Evolutionary conservation across 2,797 vertebrate genomes (phyloP).

Genomic region (Tamandua tetradactyla): DNA sequence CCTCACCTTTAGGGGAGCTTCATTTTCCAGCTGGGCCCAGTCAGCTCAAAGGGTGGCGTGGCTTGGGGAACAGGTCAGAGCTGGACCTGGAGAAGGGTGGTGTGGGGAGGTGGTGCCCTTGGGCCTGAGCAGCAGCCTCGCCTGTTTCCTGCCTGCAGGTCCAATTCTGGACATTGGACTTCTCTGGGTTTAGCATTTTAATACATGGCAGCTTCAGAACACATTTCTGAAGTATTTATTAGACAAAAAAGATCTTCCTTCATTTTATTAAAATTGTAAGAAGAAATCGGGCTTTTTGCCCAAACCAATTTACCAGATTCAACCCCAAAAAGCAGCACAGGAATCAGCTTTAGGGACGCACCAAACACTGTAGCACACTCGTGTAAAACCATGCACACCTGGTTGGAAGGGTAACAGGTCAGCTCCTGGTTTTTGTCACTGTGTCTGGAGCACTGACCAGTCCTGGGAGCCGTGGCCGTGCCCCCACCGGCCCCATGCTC

Average conservation of each 20-base stretch:
- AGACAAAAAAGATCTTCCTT: neutral
- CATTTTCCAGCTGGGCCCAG: neutral
- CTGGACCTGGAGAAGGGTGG: neutral
- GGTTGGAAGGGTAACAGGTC: neutral
- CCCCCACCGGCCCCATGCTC: neutral
- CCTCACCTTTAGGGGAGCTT: neutral
- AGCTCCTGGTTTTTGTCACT: no score
- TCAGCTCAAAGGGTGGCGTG: neutral
- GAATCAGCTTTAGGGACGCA: neutral
- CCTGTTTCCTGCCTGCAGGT: neutral
- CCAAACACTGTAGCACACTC: neutral
- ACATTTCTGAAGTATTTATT: neutral
- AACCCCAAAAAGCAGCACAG: neutral
- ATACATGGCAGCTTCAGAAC: neutral
- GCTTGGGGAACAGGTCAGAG: neutral
- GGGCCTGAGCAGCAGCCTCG: neutral
- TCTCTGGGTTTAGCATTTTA: neutral
- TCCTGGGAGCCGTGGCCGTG: rapidly evolving
- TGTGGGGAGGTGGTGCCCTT: neutral
- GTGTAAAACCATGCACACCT: rapidly evolving
- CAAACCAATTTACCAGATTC: neutral
- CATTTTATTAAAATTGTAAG: neutral
- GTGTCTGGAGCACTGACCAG: rapidly evolving
- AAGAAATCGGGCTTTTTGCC: neutral
- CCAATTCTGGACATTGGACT: rapidly evolving